Evolutionary conservation across 2,888 invertebrate genomes (phyloP), one percentile per base, ranked within the genome.

Genomic region (Fragum whitleyi): DNA sequence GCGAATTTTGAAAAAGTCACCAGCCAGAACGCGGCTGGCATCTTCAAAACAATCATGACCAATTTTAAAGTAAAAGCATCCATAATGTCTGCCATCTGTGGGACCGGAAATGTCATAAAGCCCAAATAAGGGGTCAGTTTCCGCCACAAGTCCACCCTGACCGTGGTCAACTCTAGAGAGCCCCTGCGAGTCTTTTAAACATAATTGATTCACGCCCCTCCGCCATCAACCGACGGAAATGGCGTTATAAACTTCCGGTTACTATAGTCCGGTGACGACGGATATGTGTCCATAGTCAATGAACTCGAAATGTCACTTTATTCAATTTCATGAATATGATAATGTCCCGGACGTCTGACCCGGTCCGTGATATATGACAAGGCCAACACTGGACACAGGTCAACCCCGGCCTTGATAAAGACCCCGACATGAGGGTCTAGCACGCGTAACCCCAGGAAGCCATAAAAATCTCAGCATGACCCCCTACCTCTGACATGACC

Each of bases 361-460:
- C 32, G 16, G 32, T 29, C 61, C n/a, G 61, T 61, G 61, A 32
- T 61, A 29, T 61, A 32, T 61, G 61, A 32, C 61, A 47, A 11
- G 32, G 61, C 16, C 36, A 61, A 61, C 61, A 32, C 61, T 61
- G 61, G 61, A 61, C 61, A 29, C n/a, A 14, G 61, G 28, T 32
- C n/a, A 32, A n/a, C 61, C 16, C 23, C n/a, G 61, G 11, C 29
- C 19, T 14, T 61, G 32, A 14, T 1, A 32, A 29, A 61, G 61
- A 61, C 32, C 57, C 32, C 19, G 61, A n/a, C n/a, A 1, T 14
- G 61, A 32, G 32, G 61, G 32, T 61, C 61, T 32, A 61, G 32
- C 61, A 61, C 61, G 61, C 61, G 29, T 61, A 19, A 61, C 61
- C 61, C 61, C 61, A 61, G 61, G 61, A 61, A 61, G 32, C 61